These are phyloP conservation scores for Nudaria mundana DNA, from an alignment of 2,888 invertebrate genomes.

Conservation along the genomic window DNA sequence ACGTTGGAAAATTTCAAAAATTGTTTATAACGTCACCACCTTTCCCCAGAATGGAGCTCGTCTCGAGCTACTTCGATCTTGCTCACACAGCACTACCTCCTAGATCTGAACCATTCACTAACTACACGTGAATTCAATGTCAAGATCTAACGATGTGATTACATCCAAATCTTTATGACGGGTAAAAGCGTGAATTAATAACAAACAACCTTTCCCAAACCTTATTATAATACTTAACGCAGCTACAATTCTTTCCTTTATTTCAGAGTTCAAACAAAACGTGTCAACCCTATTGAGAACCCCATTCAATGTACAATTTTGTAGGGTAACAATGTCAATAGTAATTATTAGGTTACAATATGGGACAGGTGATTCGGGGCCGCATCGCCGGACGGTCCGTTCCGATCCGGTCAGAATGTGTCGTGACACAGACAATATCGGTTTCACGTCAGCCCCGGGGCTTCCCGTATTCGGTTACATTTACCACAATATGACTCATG, in stretches of 20 bases:
- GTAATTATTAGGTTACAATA: slow-evolving; percentile 6
- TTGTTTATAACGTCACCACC: no score
- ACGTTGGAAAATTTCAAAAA: no score
- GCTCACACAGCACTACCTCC: no score
- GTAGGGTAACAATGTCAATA: slow-evolving; percentile 1
- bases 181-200: background rate
- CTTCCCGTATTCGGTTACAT: slow-evolving; percentile 46
- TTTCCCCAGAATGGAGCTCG: no score
- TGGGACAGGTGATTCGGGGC: slow-evolving; percentile 31
- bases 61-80: no score
- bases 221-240: no score
- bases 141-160: no score
- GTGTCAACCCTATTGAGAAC: background rate
- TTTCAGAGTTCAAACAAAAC: background rate
- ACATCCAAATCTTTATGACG: no score
- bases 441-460: slow-evolving; percentile 37
- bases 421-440: slow-evolving; percentile 42
- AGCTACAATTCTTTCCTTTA: no score
- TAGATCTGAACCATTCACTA: no score
- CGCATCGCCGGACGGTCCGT: no score
- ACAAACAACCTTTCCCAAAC: background rate
- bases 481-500: slow-evolving; percentile 34
- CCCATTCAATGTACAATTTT: background rate
- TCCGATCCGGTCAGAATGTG: slow-evolving; percentile 24
- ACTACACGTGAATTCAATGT: no score